Conservation (phyloP, 30 jellyfish, hydroid and myxozoan genomes). For the Hydractinia symbiolongicarpus region DNA sequence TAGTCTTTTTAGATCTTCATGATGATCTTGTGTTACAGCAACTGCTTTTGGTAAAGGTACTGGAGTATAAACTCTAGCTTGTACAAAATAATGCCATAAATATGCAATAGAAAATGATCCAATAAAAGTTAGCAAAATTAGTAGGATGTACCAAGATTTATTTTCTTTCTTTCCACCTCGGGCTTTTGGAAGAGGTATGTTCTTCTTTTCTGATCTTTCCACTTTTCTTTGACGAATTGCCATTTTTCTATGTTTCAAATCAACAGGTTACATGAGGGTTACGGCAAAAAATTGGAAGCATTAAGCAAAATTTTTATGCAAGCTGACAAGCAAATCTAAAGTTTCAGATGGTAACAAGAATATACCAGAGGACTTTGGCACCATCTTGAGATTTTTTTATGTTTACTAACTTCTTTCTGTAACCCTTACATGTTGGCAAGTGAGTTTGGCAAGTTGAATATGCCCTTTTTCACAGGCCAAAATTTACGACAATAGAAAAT, state of each 20-base stretch:
- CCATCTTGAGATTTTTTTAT: too few species aligned
- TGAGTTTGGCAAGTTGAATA: too few species aligned
- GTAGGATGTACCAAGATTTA: not conserved
- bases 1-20: conserved; percentile 35
- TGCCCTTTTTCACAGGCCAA: too few species aligned
- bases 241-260: not conserved
- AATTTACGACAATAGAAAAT: too few species aligned
- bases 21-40: not conserved
- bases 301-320: too few species aligned
- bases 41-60: conserved; percentile 58
- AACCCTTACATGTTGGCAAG: too few species aligned
- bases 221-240: not conserved
- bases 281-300: too few species aligned
- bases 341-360: too few species aligned
- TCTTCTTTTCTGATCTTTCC: not conserved
- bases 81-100: conserved; percentile 19
- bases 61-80: conserved; percentile 61
- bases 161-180: conserved; percentile 1
- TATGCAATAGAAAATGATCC: conserved; percentile 12
- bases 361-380: too few species aligned
- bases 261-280: too few species aligned
- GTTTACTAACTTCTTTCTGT: too few species aligned
- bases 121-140: conserved; percentile 9
- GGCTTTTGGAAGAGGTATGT: not conserved
- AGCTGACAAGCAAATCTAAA: too few species aligned